Evolutionary conservation across 2,888 invertebrate species (phyloP).

Genomic region (Augochlorella aurata): DNA sequence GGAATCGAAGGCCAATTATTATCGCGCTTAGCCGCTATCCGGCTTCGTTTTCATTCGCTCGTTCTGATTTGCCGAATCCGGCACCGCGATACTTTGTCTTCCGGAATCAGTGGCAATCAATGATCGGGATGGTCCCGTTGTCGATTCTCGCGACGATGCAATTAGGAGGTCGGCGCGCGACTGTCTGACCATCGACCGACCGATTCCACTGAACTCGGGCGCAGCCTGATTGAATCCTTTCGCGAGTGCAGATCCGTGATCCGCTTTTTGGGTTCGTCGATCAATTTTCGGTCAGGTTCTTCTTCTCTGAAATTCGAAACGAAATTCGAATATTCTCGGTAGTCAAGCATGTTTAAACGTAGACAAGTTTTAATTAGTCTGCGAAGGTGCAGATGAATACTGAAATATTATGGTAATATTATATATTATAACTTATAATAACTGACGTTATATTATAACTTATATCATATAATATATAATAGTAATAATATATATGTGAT

Average conservation of each 20-base stretch:
- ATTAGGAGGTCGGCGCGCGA: not conserved
- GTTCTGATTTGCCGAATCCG: not conserved
- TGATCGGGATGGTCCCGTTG: not conserved
- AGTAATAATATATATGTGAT: no score
- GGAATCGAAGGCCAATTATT: slow-evolving; percentile 66
- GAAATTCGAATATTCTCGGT: no score
- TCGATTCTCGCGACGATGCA: not conserved
- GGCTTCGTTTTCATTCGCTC: not conserved
- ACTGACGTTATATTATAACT: no score
- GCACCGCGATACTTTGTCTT: not conserved
- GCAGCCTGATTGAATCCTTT: not conserved
- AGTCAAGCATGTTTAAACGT: no score
- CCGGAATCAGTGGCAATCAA: not conserved
- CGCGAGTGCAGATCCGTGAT: not conserved
- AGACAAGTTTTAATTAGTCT: no score
- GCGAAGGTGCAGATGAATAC: no score
- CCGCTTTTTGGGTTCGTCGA: slow-evolving; percentile 32
- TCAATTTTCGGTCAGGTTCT: not conserved
- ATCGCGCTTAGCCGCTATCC: slow-evolving; percentile 6
- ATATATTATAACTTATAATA: no score
- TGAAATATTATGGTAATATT: no score
- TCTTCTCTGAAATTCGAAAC: no score
- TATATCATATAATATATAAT: no score
- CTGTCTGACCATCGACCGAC: slow-evolving; percentile 26
- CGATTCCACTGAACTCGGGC: slow-evolving; percentile 18